Evolutionary conservation across 2,888 invertebrate genomes (phyloP).

Genomic region (Petrophora chlorosata): DNA sequence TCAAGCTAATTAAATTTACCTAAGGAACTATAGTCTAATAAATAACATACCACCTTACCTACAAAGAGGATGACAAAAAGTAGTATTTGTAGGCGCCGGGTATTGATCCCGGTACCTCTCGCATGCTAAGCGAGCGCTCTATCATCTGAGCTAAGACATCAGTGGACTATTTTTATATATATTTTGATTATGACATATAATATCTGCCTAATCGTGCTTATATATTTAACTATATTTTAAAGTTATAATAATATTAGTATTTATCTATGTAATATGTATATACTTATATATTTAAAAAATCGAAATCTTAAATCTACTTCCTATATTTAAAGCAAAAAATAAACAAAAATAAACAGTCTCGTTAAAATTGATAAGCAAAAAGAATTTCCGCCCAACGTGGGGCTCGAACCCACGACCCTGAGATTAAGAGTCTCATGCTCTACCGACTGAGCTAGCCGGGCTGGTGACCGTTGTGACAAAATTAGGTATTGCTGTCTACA

Average conservation of each 20-base stretch:
- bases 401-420: slow-evolving; percentile 86
- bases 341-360: background rate
- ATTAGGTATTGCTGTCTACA: slow-evolving; percentile 3
- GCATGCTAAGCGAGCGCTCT: slow-evolving; percentile 84
- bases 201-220: too few species aligned
- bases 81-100: slow-evolving; percentile 77
- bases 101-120: slow-evolving; percentile 83
- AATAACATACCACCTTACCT: too few species aligned
- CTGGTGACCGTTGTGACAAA: fast-evolving
- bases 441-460: slow-evolving; percentile 85
- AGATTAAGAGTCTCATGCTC: slow-evolving; percentile 86
- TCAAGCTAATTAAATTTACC: too few species aligned
- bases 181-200: too few species aligned
- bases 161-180: too few species aligned
- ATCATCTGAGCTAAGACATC: slow-evolving; percentile 84
- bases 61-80: too few species aligned
- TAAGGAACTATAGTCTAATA: too few species aligned
- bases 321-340: too few species aligned
- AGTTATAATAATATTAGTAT: too few species aligned
- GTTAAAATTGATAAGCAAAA: slow-evolving; percentile 22
- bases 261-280: too few species aligned
- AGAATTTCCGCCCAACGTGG: slow-evolving; percentile 79
- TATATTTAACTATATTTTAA: background rate
- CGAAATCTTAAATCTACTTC: too few species aligned
- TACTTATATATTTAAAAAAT: too few species aligned